Conservation (phyloP, 2,888 invertebrate genomes). For the Caenorhabditis japonica region DNA sequence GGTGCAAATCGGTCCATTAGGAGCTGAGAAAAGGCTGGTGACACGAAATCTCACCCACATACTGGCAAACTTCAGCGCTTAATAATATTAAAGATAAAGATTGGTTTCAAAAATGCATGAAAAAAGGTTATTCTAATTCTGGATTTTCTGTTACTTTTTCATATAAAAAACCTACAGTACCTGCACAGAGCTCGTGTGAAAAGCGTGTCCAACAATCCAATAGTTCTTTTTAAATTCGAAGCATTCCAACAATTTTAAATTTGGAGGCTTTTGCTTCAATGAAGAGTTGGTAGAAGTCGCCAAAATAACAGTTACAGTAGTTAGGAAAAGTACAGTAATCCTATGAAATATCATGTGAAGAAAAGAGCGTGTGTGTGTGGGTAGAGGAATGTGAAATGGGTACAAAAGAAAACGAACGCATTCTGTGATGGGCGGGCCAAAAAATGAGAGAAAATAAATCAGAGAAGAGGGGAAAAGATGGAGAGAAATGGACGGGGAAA, state of each 20-base stretch:
- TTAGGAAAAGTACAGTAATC: neutral
- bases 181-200: conserved; percentile 57
- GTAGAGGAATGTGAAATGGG: neutral
- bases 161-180: conserved; percentile 10
- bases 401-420: conserved; percentile 19
- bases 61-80: too few species aligned
- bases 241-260: conserved; percentile 52
- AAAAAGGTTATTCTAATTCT: too few species aligned
- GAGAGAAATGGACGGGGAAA: conserved; percentile 6
- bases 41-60: too few species aligned
- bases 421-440: conserved; percentile 3
- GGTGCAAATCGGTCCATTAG: too few species aligned
- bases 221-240: conserved; percentile 57
- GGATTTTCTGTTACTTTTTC: conserved; percentile 1
- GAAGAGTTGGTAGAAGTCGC: neutral
- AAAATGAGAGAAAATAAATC: too few species aligned
- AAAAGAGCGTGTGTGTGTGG: neutral
- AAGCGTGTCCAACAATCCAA: conserved; percentile 57
- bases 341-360: neutral
- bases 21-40: too few species aligned
- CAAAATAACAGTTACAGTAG: neutral
- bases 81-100: too few species aligned
- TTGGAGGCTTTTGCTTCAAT: conserved; percentile 17
- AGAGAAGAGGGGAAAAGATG: conserved; percentile 7
- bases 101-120: too few species aligned